phyloP scores from a whole-genome alignment of 2,113 vertebrate species.

The Hippocampus mohnikei region DNA sequence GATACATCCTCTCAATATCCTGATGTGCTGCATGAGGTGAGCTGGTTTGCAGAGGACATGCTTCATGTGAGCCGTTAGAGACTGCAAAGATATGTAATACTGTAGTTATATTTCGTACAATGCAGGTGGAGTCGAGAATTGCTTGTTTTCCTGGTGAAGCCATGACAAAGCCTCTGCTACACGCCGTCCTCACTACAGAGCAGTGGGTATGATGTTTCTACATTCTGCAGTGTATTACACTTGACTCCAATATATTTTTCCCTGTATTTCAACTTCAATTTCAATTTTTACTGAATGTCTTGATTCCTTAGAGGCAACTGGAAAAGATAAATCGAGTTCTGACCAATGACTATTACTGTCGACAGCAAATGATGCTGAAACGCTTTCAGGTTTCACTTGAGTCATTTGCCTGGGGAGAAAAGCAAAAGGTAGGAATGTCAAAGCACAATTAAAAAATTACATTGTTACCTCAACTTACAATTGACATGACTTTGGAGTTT shows the following conservation, averaged over 20 bases:
- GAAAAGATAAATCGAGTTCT: constrained; percentile 65
- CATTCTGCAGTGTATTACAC: neutral
- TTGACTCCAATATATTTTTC: neutral
- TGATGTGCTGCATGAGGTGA: constrained; percentile 59
- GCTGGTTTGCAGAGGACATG: neutral
- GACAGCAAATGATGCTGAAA: constrained; percentile 78
- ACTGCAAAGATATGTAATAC: neutral
- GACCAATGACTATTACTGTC: constrained; percentile 73
- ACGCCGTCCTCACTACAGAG: constrained; percentile 56
- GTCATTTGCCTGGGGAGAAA: constrained; percentile 85
- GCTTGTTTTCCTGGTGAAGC: constrained; percentile 43
- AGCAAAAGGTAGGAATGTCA: constrained; percentile 71
- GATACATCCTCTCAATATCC: constrained; percentile 45
- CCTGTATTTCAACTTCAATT: neutral
- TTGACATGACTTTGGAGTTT: neutral
- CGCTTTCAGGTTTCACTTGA: constrained; percentile 81
- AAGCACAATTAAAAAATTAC: neutral
- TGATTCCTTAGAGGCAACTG: constrained; percentile 62
- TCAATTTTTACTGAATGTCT: neutral
- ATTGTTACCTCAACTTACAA: neutral
- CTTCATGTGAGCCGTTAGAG: neutral
- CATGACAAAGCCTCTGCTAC: constrained; percentile 70
- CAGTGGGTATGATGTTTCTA: constrained; percentile 74
- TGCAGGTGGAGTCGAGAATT: constrained; percentile 63
- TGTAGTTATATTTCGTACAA: neutral